These are phyloP conservation scores for Drosophila lowei DNA, from an alignment of 1,140 invertebrate genomes.

Conservation along the genomic window DNA sequence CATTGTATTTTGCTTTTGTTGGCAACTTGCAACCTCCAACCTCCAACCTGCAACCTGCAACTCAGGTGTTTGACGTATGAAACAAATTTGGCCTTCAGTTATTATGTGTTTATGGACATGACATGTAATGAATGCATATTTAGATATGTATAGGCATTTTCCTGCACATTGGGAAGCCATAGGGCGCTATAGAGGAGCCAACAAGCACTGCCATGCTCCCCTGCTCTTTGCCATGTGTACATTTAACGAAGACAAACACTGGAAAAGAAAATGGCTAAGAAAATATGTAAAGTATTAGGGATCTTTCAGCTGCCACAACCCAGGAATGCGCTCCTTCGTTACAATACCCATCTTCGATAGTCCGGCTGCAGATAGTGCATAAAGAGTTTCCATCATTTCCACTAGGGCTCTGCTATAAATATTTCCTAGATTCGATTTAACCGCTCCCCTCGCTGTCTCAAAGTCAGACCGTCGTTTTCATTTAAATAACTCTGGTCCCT, in stretches of 20 bases:
- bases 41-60: conserved; percentile 33
- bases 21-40: conserved; percentile 23
- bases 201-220: too few species aligned
- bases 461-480: conserved; percentile 16
- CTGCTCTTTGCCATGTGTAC: background rate
- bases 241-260: conserved; percentile 57
- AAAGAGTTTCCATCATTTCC: too few species aligned
- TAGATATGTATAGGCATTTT: too few species aligned
- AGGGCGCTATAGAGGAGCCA: too few species aligned
- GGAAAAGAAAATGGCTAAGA: conserved; percentile 8
- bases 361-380: too few species aligned
- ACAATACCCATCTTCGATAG: background rate
- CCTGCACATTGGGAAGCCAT: conserved; percentile 15
- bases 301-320: conserved; percentile 8
- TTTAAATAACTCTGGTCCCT: conserved; percentile 48
- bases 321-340: conserved; percentile 9
- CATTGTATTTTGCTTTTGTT: conserved; percentile 48
- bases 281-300: background rate
- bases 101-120: conserved; percentile 38
- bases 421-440: background rate
- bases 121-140: conserved; percentile 9
- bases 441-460: conserved; percentile 20
- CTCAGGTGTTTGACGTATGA: conserved; percentile 57
- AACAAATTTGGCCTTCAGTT: conserved; percentile 38
- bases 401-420: background rate